Base-by-base conservation (phyloP, 2,888 invertebrate species). In the Habrosyne pyritoides region DNA sequence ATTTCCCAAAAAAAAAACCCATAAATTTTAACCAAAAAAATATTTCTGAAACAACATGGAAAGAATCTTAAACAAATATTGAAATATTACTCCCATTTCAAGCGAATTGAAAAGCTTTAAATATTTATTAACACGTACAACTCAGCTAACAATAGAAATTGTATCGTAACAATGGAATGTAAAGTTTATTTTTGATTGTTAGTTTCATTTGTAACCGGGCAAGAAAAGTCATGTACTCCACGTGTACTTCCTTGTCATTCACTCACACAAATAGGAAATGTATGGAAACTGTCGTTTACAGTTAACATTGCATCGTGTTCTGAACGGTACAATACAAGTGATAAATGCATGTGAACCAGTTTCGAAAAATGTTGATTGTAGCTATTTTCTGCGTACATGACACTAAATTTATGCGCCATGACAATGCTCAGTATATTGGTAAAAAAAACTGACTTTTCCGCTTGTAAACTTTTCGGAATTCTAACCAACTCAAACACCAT, bases 241-340 rank as follows among this genome's bases (percentile, higher is more conserved):
- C n/a, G n/a, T n/a, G n/a, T n/a, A n/a, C 18, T 42, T 8, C 5
- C 8, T 42, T 12, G 42, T 42, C 42, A 42, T 18, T 18, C 42
- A 42, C 6, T 18, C 42, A 42, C 18, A 42, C 42, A 42, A 2
- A 7, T 24, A 24, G 7, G 4, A 18, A 42, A 42, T 18, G 42
- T 42, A 42, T 42, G 42, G 47, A 47, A 28, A 47, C 47, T 8
- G 53, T 26, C 47, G 18, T 22, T 21, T 42, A 46, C 26, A 47
- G 51, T 28, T 54, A 42, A 14, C 53, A 53, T 48, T 53, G 48
- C 24, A 33, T 6, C n/a, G 36, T 14, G 36, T 36, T 36, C 36
- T 42, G 18, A 18, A 42, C 42, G 42, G 42, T 42, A 42, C 42
- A 42, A 18, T 33, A 33, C 6, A 33, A 33, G 33, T 33, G 33